Base-by-base conservation (phyloP, 2,888 invertebrate genomes). In the Exephanes ischioxanthus region DNA sequence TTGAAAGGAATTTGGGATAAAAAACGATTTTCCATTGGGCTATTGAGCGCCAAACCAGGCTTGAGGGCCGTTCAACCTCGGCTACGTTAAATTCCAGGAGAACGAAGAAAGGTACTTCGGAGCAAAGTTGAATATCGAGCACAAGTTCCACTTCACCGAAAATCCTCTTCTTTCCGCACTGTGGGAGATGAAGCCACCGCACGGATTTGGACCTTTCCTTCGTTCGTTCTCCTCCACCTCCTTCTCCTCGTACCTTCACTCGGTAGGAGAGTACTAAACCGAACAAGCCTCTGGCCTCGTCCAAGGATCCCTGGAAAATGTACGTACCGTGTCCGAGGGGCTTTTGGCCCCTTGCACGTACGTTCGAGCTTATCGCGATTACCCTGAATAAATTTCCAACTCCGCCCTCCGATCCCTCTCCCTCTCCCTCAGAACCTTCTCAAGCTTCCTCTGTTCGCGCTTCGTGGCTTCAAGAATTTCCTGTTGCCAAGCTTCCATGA, bases 161-260 rank as follows among this genome's bases (percentile, higher is more conserved):
- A 82, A 82, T 82, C 82, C 82, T 82, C 82, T 77, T 82, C 76
- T 82, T 82, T 82, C 82, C 82, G 82, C 82, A 71, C 82, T 82
- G 77, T 66, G 77, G 76, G 82, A 81, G 81, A 77, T 82, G 82
- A 82, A 77, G 82, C 82, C 45, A 82, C 82, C 76, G 77, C 77
- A 82, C 77, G 78, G 81, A 81, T 82, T 82, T 83, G 68, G 63
- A 72, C 71, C 68, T 70, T 70, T 67, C 61, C 63, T 66, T 45
- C 68, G 55, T 67, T 19, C 63, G 4, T 22, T 55, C 30, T 19
- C n/a, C 67, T 58, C 58, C 61, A 33, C 26, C 67, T 41, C 48
- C 67, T 72, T 61, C 70, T 19, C 70, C 45, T 53, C 37, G 41
- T 51, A 58, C 67, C 51, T 68, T 72, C 73, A 16, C 70, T 55